These are phyloP conservation scores for Ariolimax columbianus DNA, from an alignment of 2,888 invertebrate genomes.

Conservation along the genomic window DNA sequence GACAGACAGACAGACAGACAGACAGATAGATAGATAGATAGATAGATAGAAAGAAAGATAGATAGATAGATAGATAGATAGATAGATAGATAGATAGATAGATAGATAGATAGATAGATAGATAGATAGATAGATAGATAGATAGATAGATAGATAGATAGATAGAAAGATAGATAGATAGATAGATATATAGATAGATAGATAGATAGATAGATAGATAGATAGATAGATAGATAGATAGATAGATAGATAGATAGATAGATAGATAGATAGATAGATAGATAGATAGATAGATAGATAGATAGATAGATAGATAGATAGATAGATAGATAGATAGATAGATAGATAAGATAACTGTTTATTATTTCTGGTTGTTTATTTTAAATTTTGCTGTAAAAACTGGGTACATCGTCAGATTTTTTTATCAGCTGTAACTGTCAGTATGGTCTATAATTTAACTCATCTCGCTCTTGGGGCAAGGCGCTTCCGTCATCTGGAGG, in stretches of 20 bases:
- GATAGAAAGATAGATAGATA: slow-evolving; percentile 12
- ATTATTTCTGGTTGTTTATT: too few species aligned
- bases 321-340: slow-evolving; percentile 6
- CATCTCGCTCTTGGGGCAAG: too few species aligned
- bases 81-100: not conserved
- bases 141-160: slow-evolving; percentile 9
- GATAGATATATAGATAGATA: slow-evolving; percentile 14
- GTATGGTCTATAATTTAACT: too few species aligned
- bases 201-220: slow-evolving; percentile 14
- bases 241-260: slow-evolving; percentile 14
- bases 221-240: slow-evolving; percentile 9
- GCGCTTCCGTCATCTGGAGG: too few species aligned
- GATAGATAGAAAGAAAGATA: not conserved
- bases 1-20: not conserved
- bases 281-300: slow-evolving; percentile 14
- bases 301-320: slow-evolving; percentile 14
- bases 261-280: slow-evolving; percentile 14
- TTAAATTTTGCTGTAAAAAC: too few species aligned
- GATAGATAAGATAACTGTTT: not conserved
- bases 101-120: not conserved
- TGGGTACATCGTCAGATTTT: too few species aligned
- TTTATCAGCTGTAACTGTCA: too few species aligned
- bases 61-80: not conserved
- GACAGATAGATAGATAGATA: not conserved
- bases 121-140: not conserved